Percentiles rank a stretch among this genome's conserved stretches.
phyloP scores from a whole-genome alignment of 2,888 invertebrate species.

The Abrostola triplasia region DNA sequence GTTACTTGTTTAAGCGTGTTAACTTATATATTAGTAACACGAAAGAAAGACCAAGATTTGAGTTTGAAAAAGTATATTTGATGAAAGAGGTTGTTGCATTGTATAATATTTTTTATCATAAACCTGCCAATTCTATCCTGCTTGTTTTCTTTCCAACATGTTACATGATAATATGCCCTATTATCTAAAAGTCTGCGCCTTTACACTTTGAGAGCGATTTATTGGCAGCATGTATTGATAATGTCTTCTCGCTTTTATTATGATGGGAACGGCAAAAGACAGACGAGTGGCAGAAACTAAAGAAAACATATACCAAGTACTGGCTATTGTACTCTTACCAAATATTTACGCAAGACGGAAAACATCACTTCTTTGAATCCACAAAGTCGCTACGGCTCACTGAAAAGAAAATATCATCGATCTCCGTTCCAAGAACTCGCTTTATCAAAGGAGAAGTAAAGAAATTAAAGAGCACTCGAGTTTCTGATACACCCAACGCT shows the following conservation, averaged over 20 bases:
- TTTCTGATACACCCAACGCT: slow-evolving; percentile 34
- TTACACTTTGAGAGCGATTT: too few relatives aligned
- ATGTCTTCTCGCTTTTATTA: too few relatives aligned
- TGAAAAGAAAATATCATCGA: slow-evolving; percentile 25
- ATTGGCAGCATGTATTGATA: too few relatives aligned
- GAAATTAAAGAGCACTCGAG: slow-evolving; percentile 25
- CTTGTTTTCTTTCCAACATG: too few relatives aligned
- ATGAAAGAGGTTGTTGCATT: neutral
- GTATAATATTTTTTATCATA: neutral
- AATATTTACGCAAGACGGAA: too few relatives aligned
- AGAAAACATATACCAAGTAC: too few relatives aligned
- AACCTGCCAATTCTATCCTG: too few relatives aligned
- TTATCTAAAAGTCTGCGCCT: too few relatives aligned
- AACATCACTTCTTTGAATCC: neutral
- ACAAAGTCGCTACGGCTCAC: slow-evolving; percentile 17
- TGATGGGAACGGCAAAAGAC: too few relatives aligned
- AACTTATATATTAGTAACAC: neutral
- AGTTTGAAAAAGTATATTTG: slow-evolving; percentile 14
- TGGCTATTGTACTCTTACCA: too few relatives aligned
- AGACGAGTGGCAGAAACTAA: too few relatives aligned
- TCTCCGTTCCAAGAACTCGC: slow-evolving; percentile 3
- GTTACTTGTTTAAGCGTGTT: neutral
- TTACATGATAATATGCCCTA: too few relatives aligned
- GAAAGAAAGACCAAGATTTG: neutral
- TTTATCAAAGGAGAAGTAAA: slow-evolving; percentile 14